Evolutionary conservation across 2,888 invertebrate species (phyloP).

Genomic region (Rhamphomyia laevipes): DNA sequence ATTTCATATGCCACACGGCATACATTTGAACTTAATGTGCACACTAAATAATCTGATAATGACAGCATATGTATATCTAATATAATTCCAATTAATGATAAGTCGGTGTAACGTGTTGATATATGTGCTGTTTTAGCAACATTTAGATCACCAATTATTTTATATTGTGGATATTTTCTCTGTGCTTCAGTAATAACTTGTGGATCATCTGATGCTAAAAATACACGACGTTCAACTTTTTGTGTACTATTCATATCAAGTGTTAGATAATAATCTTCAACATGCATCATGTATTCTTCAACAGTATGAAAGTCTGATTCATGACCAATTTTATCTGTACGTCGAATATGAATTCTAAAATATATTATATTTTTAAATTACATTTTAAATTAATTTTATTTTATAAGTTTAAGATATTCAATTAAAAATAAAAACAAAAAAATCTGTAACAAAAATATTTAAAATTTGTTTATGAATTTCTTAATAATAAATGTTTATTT

Average conservation of each 20-base stretch:
- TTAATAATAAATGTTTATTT: too few relatives aligned
- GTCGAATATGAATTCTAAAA: conserved; percentile 58
- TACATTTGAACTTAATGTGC: too few relatives aligned
- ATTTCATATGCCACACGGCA: too few relatives aligned
- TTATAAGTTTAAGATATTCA: not conserved
- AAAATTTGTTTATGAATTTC: too few relatives aligned
- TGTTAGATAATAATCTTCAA: conserved; percentile 75
- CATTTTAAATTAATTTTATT: too few relatives aligned
- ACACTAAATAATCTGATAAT: too few relatives aligned
- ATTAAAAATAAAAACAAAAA: too few relatives aligned
- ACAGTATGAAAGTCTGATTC: conserved; percentile 91
- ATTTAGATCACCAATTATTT: conserved; percentile 76
- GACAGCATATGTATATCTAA: too few relatives aligned
- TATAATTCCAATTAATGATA: conserved; percentile 83
- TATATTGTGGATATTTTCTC: conserved; percentile 68
- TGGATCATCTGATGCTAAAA: conserved; percentile 92
- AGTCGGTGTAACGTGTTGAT: conserved; percentile 79
- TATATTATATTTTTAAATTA: conserved; percentile 5
- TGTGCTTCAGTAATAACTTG: conserved; percentile 56
- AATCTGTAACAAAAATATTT: too few relatives aligned
- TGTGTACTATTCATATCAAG: conserved; percentile 51
- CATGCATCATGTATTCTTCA: conserved; percentile 91
- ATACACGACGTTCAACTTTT: conserved; percentile 56
- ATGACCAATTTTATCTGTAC: too few relatives aligned
- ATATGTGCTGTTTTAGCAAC: conserved; percentile 86